Base-by-base conservation (phyloP, 30 jellyfish, hydroid and myxozoan species). In the Mastigias papua region DNA sequence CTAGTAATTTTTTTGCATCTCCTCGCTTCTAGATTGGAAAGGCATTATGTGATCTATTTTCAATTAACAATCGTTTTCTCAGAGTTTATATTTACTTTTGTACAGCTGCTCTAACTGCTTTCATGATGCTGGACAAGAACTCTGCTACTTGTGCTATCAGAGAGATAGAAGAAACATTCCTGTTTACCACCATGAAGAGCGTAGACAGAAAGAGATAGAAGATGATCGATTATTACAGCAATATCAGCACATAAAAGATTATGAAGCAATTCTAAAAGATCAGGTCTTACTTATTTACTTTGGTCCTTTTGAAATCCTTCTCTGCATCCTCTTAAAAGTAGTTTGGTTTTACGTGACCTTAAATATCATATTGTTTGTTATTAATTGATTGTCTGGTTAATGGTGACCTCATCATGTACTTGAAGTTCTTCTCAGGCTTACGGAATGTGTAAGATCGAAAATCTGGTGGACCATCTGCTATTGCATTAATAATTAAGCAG, bases 121-220 rank as follows among this genome's bases (percentile, higher is more conserved):
- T 6, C 95, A 90, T 34, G 96, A 84, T 74, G 90, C 92, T 80
- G 97, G 93, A 63, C 97, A 90, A 34, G 99, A 95, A 29, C 49
- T 95, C 72, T 95, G 99, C 67, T 95, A 95, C 75, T 78, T 95
- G 37, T 95, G 99, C 73, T 89, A 95, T 60, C 97, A 95, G 63
- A 90, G 95, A 27, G 97, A 89, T 2, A 91, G 95, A 48, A 89
- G 97, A 48, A 95, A 95, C 78, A 81, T 88, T 35, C 97, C 97
- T 20, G 86, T 95, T 54, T 86, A 85, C 61, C 87, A 32, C 60
- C 89, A 94, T 28, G 97, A 89, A 34, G 97, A 95, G 34, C 90
- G 96, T 33, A 95, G 80, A 72, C 66, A 78, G 33, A 88, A 95
- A 61, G 99, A 95, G 37, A 68, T 70, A 32, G 97, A 95, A 23